A percentile compares a stretch with the other conserved stretches of the same genome.
These are phyloP conservation scores for Dasyprocta punctata DNA, from an alignment of 2,113 vertebrate species.

Conservation along the genomic window DNA sequence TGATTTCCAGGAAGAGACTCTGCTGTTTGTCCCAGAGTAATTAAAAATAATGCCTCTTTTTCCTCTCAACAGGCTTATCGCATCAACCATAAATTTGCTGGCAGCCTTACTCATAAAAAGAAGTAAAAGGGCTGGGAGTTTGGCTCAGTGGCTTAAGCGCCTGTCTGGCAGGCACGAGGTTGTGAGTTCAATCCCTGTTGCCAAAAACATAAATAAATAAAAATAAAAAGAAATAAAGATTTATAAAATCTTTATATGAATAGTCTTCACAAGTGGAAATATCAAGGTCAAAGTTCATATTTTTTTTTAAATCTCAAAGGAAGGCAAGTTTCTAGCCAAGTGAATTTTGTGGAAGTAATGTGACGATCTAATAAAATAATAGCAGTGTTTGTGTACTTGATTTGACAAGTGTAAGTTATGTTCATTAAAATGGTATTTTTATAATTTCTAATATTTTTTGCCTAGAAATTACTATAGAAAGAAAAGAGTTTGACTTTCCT, in stretches of 20 bases:
- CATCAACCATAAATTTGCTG: not conserved
- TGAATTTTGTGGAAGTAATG: not conserved
- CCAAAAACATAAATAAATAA: too few species aligned
- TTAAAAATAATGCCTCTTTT: not conserved
- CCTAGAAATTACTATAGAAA: constrained; percentile 55
- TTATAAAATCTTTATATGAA: not conserved
- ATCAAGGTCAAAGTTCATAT: not conserved
- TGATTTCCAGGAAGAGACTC: not conserved
- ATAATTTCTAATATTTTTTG: constrained; percentile 66
- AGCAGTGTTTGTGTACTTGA: not conserved
- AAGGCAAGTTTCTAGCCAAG: not conserved
- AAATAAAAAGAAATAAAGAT: too few species aligned
- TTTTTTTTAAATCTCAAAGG: not conserved
- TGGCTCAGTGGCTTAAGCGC: too few species aligned
- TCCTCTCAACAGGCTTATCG: not conserved
- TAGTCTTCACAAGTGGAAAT: not conserved
- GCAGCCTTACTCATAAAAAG: not conserved
- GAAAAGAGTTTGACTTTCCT: constrained; percentile 65
- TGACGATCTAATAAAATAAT: not conserved
- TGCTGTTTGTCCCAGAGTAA: not conserved
- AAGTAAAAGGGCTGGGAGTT: too few species aligned
- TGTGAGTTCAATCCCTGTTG: too few species aligned
- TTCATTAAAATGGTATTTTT: not conserved
- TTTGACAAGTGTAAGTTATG: constrained; percentile 16
- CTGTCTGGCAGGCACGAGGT: too few species aligned